Percentiles rank a stretch among this genome's conserved stretches.
Evolutionary conservation across 2,797 vertebrate genomes (phyloP).

Genomic region (Poeciliopsis presidionis): DNA sequence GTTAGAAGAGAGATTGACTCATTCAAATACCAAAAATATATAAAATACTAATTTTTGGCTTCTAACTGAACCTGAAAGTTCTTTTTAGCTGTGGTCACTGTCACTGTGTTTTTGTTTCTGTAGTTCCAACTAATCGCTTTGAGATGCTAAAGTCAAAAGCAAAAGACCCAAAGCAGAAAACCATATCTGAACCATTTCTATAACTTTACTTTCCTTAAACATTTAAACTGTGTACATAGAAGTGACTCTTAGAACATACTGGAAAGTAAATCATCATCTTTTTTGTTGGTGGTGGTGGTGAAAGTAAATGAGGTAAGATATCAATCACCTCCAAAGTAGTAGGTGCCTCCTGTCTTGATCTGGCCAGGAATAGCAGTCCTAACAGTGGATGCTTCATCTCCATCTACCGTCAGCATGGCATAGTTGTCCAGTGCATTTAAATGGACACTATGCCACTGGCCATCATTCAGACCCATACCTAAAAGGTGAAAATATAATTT

Average conservation of each 20-base stretch:
- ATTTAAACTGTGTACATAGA: neutral
- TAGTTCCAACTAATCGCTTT: neutral
- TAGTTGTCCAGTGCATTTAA: conserved; percentile 92
- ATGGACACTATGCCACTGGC: conserved; percentile 95
- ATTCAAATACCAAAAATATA: neutral
- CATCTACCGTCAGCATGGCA: conserved; percentile 92
- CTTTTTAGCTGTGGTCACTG: neutral
- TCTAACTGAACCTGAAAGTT: neutral
- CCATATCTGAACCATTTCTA: neutral
- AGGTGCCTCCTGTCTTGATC: conserved; percentile 89
- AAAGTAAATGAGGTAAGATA: neutral
- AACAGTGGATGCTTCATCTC: conserved; percentile 94
- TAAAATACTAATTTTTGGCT: neutral
- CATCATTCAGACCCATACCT: conserved; percentile 92
- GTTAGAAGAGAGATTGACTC: neutral
- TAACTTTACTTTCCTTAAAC: neutral
- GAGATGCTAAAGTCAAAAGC: neutral
- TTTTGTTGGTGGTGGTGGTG: neutral
- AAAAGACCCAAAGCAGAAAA: neutral
- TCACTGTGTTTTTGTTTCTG: neutral
- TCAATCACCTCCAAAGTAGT: conserved; percentile 93
- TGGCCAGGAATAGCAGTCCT: conserved; percentile 91
- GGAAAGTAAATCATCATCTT: neutral
- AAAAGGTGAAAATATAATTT: neutral
- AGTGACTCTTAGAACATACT: neutral